Percentiles rank a stretch among this genome's conserved stretches.
Evolutionary conservation across 2,888 invertebrate genomes (phyloP).

Genomic region (Machimus atricapillus): DNA sequence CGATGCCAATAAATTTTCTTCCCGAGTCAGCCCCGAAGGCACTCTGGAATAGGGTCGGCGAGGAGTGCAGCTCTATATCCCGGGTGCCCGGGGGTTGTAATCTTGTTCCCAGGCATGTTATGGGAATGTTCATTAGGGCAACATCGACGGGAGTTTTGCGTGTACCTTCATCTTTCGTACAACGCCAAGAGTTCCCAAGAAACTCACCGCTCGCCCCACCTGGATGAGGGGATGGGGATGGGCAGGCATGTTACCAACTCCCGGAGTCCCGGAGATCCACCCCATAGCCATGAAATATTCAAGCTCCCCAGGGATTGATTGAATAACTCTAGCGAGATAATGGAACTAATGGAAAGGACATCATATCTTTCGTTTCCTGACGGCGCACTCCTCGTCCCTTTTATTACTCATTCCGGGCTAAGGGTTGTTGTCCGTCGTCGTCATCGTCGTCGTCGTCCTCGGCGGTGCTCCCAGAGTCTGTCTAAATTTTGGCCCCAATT

Average conservation of each 20-base stretch:
- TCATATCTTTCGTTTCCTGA: slow-evolving; percentile 38
- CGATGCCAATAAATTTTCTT: slow-evolving; percentile 33
- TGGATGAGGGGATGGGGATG: not conserved
- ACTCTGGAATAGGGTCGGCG: not conserved
- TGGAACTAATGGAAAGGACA: slow-evolving; percentile 41
- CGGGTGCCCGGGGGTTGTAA: slow-evolving; percentile 21
- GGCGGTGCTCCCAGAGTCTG: not conserved
- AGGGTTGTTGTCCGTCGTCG: slow-evolving; percentile 11
- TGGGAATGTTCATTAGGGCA: slow-evolving; percentile 33
- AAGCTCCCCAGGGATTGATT: slow-evolving; percentile 35
- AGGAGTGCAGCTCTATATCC: not conserved
- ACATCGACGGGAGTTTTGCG: slow-evolving; percentile 33
- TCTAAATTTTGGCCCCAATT: slow-evolving; percentile 32
- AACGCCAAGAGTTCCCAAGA: slow-evolving; percentile 28
- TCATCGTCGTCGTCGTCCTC: not conserved
- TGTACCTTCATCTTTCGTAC: slow-evolving; percentile 13
- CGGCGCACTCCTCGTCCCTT: slow-evolving; percentile 18
- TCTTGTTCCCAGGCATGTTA: slow-evolving; percentile 25
- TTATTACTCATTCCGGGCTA: slow-evolving; percentile 30
- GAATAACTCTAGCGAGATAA: slow-evolving; percentile 38
- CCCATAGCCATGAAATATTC: slow-evolving; percentile 26
- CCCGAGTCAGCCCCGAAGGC: not conserved
- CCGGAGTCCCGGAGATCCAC: not conserved
- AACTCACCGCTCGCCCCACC: not conserved
- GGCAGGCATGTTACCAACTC: not conserved